Evolutionary conservation across 2,888 invertebrate species (phyloP).

Genomic region (Drosophila basisetae): DNA sequence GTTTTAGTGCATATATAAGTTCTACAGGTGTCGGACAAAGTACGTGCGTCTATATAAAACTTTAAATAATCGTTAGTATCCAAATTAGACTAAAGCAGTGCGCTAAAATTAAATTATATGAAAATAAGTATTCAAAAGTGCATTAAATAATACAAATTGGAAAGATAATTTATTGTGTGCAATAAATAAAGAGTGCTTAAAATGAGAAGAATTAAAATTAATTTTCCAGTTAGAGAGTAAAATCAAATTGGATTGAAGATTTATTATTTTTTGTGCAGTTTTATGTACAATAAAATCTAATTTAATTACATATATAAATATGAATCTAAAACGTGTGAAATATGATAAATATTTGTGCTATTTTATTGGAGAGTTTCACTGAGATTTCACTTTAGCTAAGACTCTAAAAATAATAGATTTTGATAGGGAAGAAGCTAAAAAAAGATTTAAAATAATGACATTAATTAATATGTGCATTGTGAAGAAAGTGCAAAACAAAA

Average conservation of each 20-base stretch:
- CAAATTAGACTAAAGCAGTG: background rate
- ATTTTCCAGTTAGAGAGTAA: background rate
- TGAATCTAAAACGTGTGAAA: conserved; percentile 1
- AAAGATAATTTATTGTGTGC: conserved; percentile 4
- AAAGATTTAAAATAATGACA: background rate
- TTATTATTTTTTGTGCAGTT: background rate
- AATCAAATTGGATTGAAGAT: background rate
- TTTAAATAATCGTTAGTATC: background rate
- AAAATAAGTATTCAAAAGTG: background rate
- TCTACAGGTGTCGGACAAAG: conserved; percentile 31
- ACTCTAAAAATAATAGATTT: background rate
- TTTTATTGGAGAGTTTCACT: conserved; percentile 7
- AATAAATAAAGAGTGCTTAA: background rate
- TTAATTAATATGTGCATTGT: conserved; percentile 1
- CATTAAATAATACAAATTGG: background rate
- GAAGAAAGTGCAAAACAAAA: background rate
- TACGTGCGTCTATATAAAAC: conserved; percentile 49
- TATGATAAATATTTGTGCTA: conserved; percentile 10
- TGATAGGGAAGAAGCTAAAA: background rate
- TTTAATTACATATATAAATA: conserved; percentile 7
- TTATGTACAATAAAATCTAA: conserved; percentile 15
- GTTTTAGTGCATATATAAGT: conserved; percentile 19
- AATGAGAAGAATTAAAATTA: background rate
- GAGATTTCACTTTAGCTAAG: background rate
- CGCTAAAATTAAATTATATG: background rate